These are phyloP conservation scores for Agrochola lychnidis DNA, from an alignment of 2,888 invertebrate species.

Conservation along the genomic window DNA sequence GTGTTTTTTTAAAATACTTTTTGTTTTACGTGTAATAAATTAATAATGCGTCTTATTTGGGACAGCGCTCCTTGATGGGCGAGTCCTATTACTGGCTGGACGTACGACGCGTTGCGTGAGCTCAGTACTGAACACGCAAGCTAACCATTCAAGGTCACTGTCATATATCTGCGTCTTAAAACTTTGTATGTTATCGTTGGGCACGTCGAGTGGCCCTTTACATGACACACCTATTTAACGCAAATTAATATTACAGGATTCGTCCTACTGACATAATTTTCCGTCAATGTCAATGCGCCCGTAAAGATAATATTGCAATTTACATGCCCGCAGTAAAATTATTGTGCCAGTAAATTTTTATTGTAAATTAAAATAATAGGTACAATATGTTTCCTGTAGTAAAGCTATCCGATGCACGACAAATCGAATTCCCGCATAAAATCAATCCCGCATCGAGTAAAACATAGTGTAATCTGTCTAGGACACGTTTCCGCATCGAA, in stretches of 20 bases:
- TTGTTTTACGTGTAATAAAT: too few relatives aligned
- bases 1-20: too few relatives aligned
- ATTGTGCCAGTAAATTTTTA: conserved; percentile 4
- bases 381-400: conserved; percentile 14
- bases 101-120: too few relatives aligned
- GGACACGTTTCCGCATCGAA: conserved; percentile 58
- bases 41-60: too few relatives aligned
- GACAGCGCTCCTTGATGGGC: too few relatives aligned
- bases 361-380: conserved; percentile 2
- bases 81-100: too few relatives aligned
- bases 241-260: conserved; percentile 28
- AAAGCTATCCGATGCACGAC: conserved; percentile 26
- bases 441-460: conserved; percentile 39
- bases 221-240: conserved; percentile 37
- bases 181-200: conserved; percentile 22
- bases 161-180: too few relatives aligned
- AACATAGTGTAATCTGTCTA: conserved; percentile 38
- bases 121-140: too few relatives aligned
- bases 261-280: conserved; percentile 60
- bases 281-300: conserved; percentile 45
- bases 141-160: too few relatives aligned
- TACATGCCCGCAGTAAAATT: conserved; percentile 11
- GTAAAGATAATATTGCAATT: conserved; percentile 48
- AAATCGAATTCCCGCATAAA: conserved; percentile 55
- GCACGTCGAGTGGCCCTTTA: conserved; percentile 15